Evolutionary conservation across 2,113 vertebrate species (phyloP).

Genomic region (Merops nubicus): DNA sequence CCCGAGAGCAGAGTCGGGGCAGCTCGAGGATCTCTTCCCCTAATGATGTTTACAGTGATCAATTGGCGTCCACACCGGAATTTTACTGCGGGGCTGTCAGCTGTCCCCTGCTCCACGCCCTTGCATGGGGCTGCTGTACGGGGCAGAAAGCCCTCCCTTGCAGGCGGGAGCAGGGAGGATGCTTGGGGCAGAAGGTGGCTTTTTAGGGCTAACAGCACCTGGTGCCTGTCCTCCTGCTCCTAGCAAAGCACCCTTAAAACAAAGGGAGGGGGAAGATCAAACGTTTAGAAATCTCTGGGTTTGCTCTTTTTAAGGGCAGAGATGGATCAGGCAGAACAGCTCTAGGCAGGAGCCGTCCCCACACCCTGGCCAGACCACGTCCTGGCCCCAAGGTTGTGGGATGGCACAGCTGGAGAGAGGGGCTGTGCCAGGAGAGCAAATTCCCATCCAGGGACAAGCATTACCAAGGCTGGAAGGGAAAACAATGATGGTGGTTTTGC

Average conservation of each 20-base stretch:
- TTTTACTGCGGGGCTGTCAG: background rate
- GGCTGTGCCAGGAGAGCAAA: background rate
- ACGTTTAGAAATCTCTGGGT: background rate
- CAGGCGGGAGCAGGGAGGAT: background rate
- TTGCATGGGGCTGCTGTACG: background rate
- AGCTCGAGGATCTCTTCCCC: background rate
- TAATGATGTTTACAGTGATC: too few relatives aligned
- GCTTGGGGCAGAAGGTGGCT: background rate
- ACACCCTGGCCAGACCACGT: background rate
- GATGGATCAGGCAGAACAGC: background rate
- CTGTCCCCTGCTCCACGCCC: background rate
- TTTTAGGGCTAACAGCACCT: rapidly evolving
- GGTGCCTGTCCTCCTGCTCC: background rate
- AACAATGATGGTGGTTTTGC: background rate
- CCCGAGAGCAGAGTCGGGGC: background rate
- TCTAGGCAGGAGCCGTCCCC: background rate
- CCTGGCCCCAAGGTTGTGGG: rapidly evolving
- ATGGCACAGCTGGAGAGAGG: background rate
- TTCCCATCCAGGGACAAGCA: background rate
- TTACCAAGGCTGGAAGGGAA: background rate
- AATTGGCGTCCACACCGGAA: rapidly evolving
- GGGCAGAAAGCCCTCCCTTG: background rate
- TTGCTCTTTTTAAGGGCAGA: background rate
- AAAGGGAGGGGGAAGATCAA: background rate
- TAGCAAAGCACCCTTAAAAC: background rate